Evolutionary conservation across 2,797 vertebrate genomes (phyloP).

Genomic region (Acanthurus lineatus): DNA sequence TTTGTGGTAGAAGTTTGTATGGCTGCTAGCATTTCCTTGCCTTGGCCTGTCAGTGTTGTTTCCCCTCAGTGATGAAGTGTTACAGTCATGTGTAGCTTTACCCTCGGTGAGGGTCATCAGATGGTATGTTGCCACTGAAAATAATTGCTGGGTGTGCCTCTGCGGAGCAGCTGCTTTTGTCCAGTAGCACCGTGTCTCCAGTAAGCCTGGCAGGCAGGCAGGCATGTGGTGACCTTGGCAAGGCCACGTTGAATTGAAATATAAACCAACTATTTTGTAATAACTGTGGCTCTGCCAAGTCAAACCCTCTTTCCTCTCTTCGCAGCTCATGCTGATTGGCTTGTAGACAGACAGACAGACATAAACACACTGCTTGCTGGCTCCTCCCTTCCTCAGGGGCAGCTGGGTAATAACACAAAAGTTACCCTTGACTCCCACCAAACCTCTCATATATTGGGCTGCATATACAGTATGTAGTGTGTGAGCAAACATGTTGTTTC

Average conservation of each 20-base stretch:
- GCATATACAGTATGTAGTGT: constrained; percentile 8
- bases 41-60: constrained; percentile 35
- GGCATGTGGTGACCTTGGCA: constrained; percentile 86
- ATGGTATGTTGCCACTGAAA: constrained; percentile 82
- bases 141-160: constrained; percentile 87
- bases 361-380: constrained; percentile 69
- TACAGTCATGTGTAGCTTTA: constrained; percentile 63
- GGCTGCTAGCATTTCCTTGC: constrained; percentile 28
- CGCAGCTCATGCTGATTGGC: constrained; percentile 69
- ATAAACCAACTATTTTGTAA: constrained; percentile 86
- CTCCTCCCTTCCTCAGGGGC: constrained; percentile 69
- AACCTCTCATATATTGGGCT: constrained; percentile 34
- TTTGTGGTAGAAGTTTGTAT: constrained; percentile 13
- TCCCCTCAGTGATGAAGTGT: constrained; percentile 47
- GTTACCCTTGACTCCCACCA: constrained; percentile 44
- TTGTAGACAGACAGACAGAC: constrained; percentile 61
- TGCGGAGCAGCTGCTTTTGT: constrained; percentile 87
- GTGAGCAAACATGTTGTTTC: not conserved
- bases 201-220: constrained; percentile 73
- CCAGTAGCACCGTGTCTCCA: constrained; percentile 78
- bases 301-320: constrained; percentile 77
- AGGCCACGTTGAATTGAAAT: constrained; percentile 83
- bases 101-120: constrained; percentile 73
- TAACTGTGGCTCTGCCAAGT: constrained; percentile 82
- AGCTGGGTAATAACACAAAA: constrained; percentile 76